Conservation (phyloP, 1,140 invertebrate genomes). For the Galleria mellonella region DNA sequence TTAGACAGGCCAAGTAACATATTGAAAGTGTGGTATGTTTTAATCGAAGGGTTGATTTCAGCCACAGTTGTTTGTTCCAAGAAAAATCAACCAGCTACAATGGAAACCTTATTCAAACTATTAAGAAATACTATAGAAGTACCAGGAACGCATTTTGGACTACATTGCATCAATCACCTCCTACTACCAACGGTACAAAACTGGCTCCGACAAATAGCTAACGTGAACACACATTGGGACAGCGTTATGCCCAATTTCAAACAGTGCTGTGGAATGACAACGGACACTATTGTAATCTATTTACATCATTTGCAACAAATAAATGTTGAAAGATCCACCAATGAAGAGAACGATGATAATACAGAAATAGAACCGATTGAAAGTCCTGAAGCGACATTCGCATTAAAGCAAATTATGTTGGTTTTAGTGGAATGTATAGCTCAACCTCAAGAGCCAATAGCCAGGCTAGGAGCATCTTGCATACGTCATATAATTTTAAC, state of each 20-base stretch:
- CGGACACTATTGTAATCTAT: constrained; percentile 93
- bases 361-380: constrained; percentile 62
- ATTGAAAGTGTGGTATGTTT: constrained; percentile 91
- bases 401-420: constrained; percentile 90
- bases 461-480: constrained; percentile 93
- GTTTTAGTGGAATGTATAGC: constrained; percentile 93
- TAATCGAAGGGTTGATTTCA: constrained; percentile 91
- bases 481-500: constrained; percentile 91
- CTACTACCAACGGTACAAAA: constrained; percentile 92
- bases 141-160: constrained; percentile 88
- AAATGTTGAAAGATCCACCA: constrained; percentile 44
- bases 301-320: constrained; percentile 70
- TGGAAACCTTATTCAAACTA: constrained; percentile 91
- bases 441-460: constrained; percentile 90
- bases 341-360: constrained; percentile 46
- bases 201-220: constrained; percentile 87
- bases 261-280: constrained; percentile 92
- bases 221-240: constrained; percentile 81
- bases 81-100: constrained; percentile 88
- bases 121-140: constrained; percentile 83
- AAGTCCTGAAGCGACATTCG: constrained; percentile 81
- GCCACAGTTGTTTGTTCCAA: constrained; percentile 87
- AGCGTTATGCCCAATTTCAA: constrained; percentile 91
- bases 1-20: constrained; percentile 90
- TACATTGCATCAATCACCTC: constrained; percentile 93